Percentiles rank a stretch among this genome's conserved stretches.
These are phyloP conservation scores for Achatina immaculata DNA, from an alignment of 1,140 invertebrate genomes.

Conservation along the genomic window DNA sequence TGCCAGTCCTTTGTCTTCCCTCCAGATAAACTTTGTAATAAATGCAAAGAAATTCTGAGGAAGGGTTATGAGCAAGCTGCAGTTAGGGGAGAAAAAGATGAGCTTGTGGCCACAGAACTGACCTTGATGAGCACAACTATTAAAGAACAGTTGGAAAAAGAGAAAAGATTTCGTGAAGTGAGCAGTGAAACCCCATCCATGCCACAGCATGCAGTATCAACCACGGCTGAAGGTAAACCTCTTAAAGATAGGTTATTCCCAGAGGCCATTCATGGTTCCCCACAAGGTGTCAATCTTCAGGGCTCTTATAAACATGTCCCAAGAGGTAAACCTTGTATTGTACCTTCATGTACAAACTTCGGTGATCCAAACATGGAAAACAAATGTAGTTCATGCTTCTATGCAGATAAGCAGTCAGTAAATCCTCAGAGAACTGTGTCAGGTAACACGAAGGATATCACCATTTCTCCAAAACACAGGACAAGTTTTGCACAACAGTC, in stretches of 20 bases:
- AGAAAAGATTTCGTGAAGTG: not conserved
- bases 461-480: not conserved
- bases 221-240: too few relatives aligned
- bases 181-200: not conserved
- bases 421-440: not conserved
- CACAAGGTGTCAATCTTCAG: too few relatives aligned
- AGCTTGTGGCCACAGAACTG: not conserved
- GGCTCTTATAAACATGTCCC: too few relatives aligned
- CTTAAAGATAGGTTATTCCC: too few relatives aligned
- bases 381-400: conserved; percentile 19
- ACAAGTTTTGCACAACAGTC: not conserved
- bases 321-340: conserved; percentile 10
- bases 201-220: too few relatives aligned
- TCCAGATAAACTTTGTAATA: not conserved
- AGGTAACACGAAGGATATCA: not conserved
- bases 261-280: too few relatives aligned
- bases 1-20: not conserved
- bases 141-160: not conserved
- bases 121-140: not conserved
- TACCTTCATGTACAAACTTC: not conserved
- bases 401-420: not conserved
- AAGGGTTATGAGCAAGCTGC: not conserved
- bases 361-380: conserved; percentile 16
- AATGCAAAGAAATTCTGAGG: not conserved
- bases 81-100: not conserved